Evolutionary conservation across 2,113 vertebrate species (phyloP).

Genomic region (Chloroceryle aenea): DNA sequence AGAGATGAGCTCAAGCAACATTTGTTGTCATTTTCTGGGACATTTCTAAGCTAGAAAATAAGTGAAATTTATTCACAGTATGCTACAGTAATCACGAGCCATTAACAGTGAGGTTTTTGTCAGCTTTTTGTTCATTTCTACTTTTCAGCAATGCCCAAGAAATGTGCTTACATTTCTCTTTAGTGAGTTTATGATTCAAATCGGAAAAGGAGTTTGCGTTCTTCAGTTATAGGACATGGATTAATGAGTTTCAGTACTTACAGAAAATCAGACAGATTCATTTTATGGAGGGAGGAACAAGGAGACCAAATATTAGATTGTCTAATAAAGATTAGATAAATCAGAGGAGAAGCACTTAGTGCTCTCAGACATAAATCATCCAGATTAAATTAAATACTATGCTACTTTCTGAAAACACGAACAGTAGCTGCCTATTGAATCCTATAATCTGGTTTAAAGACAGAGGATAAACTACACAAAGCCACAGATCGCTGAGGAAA

Average conservation of each 20-base stretch:
- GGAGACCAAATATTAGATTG: constrained; percentile 26
- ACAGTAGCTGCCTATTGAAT: background rate
- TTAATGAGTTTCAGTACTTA: background rate
- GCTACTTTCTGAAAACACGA: background rate
- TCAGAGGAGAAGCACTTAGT: constrained; percentile 33
- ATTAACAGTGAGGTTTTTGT: background rate
- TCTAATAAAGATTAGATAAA: constrained; percentile 39
- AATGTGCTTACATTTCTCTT: constrained; percentile 36
- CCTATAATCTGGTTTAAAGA: background rate
- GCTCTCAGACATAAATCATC: background rate
- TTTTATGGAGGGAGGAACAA: background rate
- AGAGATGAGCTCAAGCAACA: background rate
- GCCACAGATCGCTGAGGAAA: background rate
- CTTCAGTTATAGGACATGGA: background rate
- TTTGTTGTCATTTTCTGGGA: background rate
- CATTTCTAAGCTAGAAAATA: background rate
- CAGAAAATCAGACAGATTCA: constrained; percentile 34
- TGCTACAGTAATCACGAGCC: background rate
- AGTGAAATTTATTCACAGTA: background rate
- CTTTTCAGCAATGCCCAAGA: constrained; percentile 21
- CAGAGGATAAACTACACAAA: background rate
- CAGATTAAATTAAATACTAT: constrained; percentile 5
- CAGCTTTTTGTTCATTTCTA: background rate
- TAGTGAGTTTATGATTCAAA: background rate
- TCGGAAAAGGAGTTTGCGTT: background rate